Conservation (phyloP, 2,113 vertebrate species). For the Canis aureus region DNA sequence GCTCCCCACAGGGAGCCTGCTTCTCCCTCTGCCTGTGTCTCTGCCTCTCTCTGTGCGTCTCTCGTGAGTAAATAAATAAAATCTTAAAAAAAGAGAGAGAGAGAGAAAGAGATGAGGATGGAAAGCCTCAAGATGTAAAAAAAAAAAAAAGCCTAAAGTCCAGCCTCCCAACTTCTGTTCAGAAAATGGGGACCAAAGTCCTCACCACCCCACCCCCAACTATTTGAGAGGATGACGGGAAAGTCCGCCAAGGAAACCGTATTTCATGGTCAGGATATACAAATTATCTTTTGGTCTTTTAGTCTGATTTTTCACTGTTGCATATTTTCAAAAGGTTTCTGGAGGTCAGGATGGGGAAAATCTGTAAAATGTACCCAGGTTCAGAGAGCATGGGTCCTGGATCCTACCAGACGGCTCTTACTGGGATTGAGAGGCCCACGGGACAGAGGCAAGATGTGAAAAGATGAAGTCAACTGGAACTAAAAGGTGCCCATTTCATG, state of each 20-base stretch:
- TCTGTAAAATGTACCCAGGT: neutral
- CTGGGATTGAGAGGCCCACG: fast-evolving
- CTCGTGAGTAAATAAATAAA: too few species aligned
- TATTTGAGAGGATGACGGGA: neutral
- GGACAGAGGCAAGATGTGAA: neutral
- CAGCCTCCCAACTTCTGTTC: neutral
- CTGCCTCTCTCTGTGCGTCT: too few species aligned
- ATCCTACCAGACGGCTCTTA: neutral
- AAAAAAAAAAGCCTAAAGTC: neutral
- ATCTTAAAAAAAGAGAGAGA: too few species aligned
- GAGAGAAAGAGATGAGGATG: neutral
- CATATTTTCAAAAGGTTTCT: neutral
- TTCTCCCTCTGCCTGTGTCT: too few species aligned
- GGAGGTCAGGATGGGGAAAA: neutral
- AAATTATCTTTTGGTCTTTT: neutral
- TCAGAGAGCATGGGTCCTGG: neutral
- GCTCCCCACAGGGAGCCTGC: too few species aligned
- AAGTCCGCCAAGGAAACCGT: neutral
- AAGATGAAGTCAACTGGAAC: neutral
- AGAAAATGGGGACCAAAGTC: neutral
- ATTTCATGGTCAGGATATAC: neutral
- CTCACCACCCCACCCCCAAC: neutral
- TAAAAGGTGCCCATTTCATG: fast-evolving
- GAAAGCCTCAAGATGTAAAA: neutral
- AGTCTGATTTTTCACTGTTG: neutral